Percentiles rank a stretch among this genome's conserved stretches.
phyloP scores from a whole-genome alignment of 30 jellyfish, hydroid and myxozoan genomes.

The Turritopsis dohrnii region DNA sequence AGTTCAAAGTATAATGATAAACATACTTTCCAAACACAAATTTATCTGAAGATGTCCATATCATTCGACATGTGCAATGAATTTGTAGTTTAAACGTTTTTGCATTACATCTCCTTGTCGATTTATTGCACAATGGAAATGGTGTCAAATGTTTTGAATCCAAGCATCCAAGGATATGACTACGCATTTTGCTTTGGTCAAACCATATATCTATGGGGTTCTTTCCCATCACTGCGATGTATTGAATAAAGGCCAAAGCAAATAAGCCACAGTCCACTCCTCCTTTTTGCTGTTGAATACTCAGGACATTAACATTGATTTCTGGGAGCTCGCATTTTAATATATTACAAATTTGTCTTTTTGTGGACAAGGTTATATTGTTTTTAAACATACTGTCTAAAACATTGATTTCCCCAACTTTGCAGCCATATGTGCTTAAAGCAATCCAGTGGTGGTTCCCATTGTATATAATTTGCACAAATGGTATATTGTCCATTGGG shows the following conservation, averaged over 20 bases:
- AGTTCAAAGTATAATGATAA: background rate
- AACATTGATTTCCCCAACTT: conserved; percentile 18
- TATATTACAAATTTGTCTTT: too few species aligned
- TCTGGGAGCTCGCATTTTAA: background rate
- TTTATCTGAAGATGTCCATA: background rate
- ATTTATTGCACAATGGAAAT: conserved; percentile 4
- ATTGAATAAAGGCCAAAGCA: conserved; percentile 15
- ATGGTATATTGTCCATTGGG: conserved; percentile 22
- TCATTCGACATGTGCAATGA: conserved; percentile 18
- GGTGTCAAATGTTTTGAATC: conserved; percentile 7
- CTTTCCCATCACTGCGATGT: too few species aligned
- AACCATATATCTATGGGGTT: too few species aligned
- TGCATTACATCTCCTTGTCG: background rate
- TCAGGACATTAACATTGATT: background rate
- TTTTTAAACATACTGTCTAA: conserved; percentile 23
- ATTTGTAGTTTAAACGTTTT: conserved; percentile 14
- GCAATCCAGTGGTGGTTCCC: conserved; percentile 41
- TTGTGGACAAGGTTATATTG: too few species aligned
- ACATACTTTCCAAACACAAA: background rate
- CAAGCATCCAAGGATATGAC: background rate
- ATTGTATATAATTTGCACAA: conserved; percentile 38
- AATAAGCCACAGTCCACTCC: conserved; percentile 22
- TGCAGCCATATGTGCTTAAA: conserved; percentile 26
- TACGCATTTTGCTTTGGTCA: background rate
- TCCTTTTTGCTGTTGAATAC: conserved; percentile 15